phyloP scores from a whole-genome alignment of 2,113 vertebrate genomes.

The Pterocles orientalis region DNA sequence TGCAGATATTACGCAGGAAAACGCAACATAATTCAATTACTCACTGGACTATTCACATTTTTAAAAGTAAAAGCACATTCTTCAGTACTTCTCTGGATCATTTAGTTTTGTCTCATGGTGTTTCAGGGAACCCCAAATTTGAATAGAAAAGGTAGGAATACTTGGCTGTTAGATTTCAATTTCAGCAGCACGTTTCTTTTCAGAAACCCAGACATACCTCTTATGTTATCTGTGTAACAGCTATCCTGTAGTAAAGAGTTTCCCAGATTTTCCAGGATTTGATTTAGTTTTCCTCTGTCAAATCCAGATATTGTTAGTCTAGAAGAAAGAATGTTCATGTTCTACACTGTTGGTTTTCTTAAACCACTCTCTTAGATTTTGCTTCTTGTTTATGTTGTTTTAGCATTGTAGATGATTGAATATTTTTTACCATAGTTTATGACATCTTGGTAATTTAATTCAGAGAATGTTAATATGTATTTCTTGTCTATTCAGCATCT shows the following conservation, averaged over 20 bases:
- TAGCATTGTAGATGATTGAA: neutral
- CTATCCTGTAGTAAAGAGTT: neutral
- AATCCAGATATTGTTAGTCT: neutral
- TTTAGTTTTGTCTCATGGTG: neutral
- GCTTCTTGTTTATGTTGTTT: neutral
- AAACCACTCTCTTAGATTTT: neutral
- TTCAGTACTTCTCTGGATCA: neutral
- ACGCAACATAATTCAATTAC: neutral
- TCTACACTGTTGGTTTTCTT: neutral
- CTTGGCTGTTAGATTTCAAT: neutral
- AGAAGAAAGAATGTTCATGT: neutral
- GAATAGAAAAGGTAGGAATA: neutral
- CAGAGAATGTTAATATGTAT: neutral
- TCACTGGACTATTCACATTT: neutral
- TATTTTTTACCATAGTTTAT: neutral
- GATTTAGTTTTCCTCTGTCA: neutral
- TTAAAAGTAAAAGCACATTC: neutral
- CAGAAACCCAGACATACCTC: neutral
- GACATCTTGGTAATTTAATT: conserved; percentile 26
- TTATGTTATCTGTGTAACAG: neutral
- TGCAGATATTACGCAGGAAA: neutral
- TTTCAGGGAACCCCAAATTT: neutral
- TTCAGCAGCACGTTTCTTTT: neutral
- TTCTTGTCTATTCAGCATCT: conserved; percentile 63
- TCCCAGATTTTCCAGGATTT: neutral